Conservation (phyloP, 1,140 invertebrate genomes). For the Drosophila lacteicornis region DNA sequence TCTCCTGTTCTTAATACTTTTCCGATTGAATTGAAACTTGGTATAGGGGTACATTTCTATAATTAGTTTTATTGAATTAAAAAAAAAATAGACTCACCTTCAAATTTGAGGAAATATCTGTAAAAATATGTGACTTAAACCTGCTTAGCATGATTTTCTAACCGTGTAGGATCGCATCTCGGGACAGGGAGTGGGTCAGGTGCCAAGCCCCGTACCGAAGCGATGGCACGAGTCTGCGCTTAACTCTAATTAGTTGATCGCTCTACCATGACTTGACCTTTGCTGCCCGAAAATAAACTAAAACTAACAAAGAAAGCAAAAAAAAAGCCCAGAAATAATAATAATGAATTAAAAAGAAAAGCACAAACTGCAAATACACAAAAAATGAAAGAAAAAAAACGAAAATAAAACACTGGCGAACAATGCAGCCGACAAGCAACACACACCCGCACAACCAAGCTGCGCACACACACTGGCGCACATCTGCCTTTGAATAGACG, state of each 20-base stretch:
- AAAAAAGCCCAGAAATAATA: slow-evolving; percentile 20
- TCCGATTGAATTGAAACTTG: not conserved
- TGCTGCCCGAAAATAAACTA: slow-evolving; percentile 27
- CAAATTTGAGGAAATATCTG: not conserved
- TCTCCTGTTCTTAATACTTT: not conserved
- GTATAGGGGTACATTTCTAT: not conserved
- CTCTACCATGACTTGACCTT: slow-evolving; percentile 79
- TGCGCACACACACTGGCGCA: slow-evolving; percentile 26
- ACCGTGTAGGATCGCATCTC: not conserved
- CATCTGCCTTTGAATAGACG: slow-evolving; percentile 42
- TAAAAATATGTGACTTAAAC: too few relatives aligned
- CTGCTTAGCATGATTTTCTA: not conserved
- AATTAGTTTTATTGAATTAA: accelerated
- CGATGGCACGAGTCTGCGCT: slow-evolving; percentile 59
- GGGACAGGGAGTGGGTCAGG: slow-evolving; percentile 8
- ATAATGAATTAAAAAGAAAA: slow-evolving; percentile 11
- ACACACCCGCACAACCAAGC: slow-evolving; percentile 16
- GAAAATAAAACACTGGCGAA: slow-evolving; percentile 32
- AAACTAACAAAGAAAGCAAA: slow-evolving; percentile 16
- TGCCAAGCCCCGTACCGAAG: slow-evolving; percentile 33
- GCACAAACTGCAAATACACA: slow-evolving; percentile 10
- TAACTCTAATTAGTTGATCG: slow-evolving; percentile 76
- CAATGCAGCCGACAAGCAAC: slow-evolving; percentile 36
- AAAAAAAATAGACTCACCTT: not conserved
- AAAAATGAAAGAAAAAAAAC: slow-evolving; percentile 21